phyloP scores from a whole-genome alignment of 2,797 vertebrate genomes.

The Xiphophorus birchmanni region DNA sequence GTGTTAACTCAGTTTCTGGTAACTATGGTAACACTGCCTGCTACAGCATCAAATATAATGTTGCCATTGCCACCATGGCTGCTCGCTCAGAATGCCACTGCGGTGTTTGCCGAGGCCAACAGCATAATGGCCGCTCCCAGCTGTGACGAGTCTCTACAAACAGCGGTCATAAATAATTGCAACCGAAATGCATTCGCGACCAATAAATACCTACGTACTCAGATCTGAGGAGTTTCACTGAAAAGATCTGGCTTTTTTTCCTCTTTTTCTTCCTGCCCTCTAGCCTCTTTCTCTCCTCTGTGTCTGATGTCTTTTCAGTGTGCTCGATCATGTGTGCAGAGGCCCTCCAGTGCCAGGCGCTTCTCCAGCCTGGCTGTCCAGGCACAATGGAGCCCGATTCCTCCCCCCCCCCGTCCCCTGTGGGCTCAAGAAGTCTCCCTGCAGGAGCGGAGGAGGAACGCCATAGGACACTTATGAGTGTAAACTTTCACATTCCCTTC shows the following conservation, averaged over 20 bases:
- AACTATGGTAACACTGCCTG: background rate
- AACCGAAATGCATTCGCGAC: slow-evolving; percentile 43
- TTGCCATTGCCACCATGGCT: background rate
- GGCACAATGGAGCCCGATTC: slow-evolving; percentile 76
- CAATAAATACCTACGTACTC: slow-evolving; percentile 57
- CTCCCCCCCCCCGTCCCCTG: slow-evolving; percentile 35
- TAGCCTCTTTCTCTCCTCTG: slow-evolving; percentile 72
- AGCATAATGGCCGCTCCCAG: background rate
- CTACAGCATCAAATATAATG: background rate
- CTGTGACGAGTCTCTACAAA: slow-evolving; percentile 21
- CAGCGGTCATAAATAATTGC: slow-evolving; percentile 33
- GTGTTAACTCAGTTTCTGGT: background rate
- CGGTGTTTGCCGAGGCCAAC: background rate
- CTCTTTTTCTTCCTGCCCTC: slow-evolving; percentile 59
- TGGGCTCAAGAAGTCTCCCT: slow-evolving; percentile 71
- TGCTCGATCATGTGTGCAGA: slow-evolving; percentile 83
- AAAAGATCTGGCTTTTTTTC: slow-evolving; percentile 69
- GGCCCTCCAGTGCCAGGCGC: slow-evolving; percentile 76
- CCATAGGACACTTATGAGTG: slow-evolving; percentile 47
- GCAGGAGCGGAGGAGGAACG: slow-evolving; percentile 67
- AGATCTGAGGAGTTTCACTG: slow-evolving; percentile 58
- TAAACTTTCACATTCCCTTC: slow-evolving; percentile 29
- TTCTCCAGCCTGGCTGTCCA: slow-evolving; percentile 57
- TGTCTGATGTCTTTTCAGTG: slow-evolving; percentile 84
- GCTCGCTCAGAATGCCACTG: no score